Percentiles rank a stretch among this genome's conserved stretches.
Evolutionary conservation across 2,888 invertebrate species (phyloP).

Genomic region (Troilus luridus): DNA sequence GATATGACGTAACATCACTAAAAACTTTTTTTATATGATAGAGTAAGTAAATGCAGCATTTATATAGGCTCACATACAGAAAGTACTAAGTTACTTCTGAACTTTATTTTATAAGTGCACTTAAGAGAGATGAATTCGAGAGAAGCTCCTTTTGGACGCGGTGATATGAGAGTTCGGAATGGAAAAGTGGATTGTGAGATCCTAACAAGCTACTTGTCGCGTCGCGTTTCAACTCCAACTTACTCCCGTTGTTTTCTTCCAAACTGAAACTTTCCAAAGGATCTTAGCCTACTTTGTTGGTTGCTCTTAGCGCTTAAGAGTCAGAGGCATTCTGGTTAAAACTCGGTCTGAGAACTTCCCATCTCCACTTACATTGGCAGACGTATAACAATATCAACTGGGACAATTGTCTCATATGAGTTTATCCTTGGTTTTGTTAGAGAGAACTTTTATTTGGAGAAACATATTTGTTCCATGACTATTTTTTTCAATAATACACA

Average conservation of each 20-base stretch:
- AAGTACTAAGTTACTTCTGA: neutral
- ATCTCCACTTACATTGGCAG: slow-evolving; percentile 7
- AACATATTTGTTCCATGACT: neutral
- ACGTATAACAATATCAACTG: neutral
- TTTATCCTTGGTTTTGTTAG: neutral
- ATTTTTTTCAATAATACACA: neutral
- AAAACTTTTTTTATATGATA: too few species aligned
- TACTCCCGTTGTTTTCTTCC: neutral
- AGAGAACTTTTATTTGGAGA: neutral
- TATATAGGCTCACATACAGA: too few species aligned
- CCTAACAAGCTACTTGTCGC: slow-evolving; percentile 12
- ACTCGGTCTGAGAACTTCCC: slow-evolving; percentile 3
- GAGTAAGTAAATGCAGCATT: too few species aligned
- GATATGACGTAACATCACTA: too few species aligned
- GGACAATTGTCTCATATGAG: neutral
- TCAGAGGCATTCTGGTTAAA: neutral
- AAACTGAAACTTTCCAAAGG: neutral
- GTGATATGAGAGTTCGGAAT: neutral
- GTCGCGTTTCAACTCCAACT: slow-evolving; percentile 17
- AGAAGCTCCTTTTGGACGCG: neutral
- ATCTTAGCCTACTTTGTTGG: neutral
- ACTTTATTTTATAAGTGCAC: neutral
- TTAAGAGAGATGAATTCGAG: neutral
- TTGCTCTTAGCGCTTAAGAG: slow-evolving; percentile 12
- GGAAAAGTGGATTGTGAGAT: slow-evolving; percentile 23